Percentiles rank a stretch among this genome's conserved stretches.
Evolutionary conservation across 1,140 invertebrate genomes (phyloP).

Genomic region (Antheraea mylitta): DNA sequence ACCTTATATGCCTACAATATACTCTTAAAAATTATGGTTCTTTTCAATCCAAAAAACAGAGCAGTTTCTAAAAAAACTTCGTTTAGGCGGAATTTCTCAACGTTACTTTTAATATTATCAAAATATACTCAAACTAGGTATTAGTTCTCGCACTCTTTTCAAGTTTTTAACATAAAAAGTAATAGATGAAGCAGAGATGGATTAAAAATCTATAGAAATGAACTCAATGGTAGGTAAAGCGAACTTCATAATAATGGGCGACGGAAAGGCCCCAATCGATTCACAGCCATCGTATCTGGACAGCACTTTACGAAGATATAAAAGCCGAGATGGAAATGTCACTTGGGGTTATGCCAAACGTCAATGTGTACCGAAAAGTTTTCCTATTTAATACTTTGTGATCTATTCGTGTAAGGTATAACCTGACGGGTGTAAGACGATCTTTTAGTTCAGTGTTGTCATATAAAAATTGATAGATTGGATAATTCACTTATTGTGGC

Average conservation of each 20-base stretch:
- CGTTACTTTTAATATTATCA: too few species aligned
- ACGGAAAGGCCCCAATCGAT: background rate
- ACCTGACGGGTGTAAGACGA: background rate
- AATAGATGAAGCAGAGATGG: background rate
- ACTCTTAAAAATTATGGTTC: too few species aligned
- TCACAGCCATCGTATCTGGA: background rate
- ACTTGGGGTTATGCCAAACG: conserved; percentile 15
- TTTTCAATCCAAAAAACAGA: too few species aligned
- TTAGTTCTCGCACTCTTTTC: too few species aligned
- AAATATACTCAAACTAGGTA: too few species aligned
- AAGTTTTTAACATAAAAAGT: background rate
- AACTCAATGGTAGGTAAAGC: background rate
- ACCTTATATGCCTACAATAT: too few species aligned
- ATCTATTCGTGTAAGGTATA: background rate
- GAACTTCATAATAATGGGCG: background rate
- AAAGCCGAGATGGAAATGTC: conserved; percentile 13
- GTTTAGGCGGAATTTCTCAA: too few species aligned
- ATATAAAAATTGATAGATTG: too few species aligned
- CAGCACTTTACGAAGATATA: conserved; percentile 7
- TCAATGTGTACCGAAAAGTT: conserved; percentile 14
- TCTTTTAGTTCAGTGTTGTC: background rate
- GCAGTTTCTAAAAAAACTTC: too few species aligned
- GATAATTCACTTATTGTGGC: too few species aligned
- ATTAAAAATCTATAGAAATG: background rate
- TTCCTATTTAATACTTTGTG: conserved; percentile 12